phyloP scores from a whole-genome alignment of 2,888 invertebrate genomes.

The Hylaea fasciaria region DNA sequence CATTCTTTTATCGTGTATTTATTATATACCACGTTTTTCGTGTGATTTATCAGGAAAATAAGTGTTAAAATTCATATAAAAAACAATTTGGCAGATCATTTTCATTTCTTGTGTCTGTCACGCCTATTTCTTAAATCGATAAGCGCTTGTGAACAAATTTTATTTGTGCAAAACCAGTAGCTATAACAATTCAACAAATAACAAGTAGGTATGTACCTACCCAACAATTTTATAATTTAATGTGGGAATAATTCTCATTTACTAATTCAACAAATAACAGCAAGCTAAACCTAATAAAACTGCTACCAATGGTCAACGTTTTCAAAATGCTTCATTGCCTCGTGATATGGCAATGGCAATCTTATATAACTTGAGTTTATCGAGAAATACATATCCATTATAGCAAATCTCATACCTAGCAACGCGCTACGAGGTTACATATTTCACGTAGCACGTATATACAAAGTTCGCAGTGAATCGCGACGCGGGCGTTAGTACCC shows the following conservation, averaged over 20 bases:
- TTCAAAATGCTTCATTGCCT: no score
- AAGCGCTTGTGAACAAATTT: neutral
- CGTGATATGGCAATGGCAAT: no score
- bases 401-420: slow-evolving; percentile 16
- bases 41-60: neutral
- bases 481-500: slow-evolving; percentile 78
- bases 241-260: no score
- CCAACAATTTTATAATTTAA: no score
- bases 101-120: neutral
- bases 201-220: no score
- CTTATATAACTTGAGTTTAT: neutral
- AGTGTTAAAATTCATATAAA: neutral
- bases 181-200: no score
- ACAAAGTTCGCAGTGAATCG: slow-evolving; percentile 70
- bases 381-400: slow-evolving; percentile 5
- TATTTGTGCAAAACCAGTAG: neutral
- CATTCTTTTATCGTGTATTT: neutral
- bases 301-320: no score
- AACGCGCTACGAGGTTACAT: slow-evolving; percentile 43
- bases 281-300: no score
- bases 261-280: no score
- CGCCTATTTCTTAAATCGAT: neutral
- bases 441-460: slow-evolving; percentile 66
- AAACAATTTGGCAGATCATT: neutral
- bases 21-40: neutral